Evolutionary conservation across 1,140 invertebrate species (phyloP), one percentile per base, ranked within the genome.

Genomic region (Cryptotermes secundus): DNA sequence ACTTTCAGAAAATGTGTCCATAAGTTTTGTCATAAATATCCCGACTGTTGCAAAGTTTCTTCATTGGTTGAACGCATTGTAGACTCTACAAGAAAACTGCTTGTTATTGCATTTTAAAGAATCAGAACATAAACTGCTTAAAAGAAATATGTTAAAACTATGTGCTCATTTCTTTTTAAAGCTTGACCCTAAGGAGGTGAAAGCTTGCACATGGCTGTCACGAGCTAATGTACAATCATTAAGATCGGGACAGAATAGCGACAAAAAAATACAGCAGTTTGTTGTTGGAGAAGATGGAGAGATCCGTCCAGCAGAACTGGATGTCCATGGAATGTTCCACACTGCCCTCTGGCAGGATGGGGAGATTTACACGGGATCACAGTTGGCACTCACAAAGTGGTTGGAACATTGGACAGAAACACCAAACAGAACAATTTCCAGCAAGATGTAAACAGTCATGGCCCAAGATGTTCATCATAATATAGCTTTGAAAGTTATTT

Each of bases 181-280:
- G 85, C 34, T 84, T 14, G 85, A 84, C 65, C 80, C 80, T 34
- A 80, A 83, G 34, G 83, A 85, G 35, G 85, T 85, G 24, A 80
- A 82, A 72, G 83, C 85, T 22, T 84, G 80, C n/a, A 81, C 83
- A 34, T 84, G 85, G 85, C n/a, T 84, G 34, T 45, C 12, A 34
- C 24, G 31, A 84, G 38, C 82, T 22, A 79, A 49, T 84, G 80
- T 84, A 26, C 36, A 72, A 80, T 79, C 72, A n/a, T n/a, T 84
- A 80, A 42, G 31, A 38, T 22, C 3, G 24, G 72, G 65, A 4
- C 22, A 79, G 7, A 24, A 19, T 9, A 36, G 45, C 4, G 26
- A 2, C 16, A n/a, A 34, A 14, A 65, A 79, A 42, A 79, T 38
- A 84, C 36, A 31, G 4, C 34, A 45, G n/a, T 79, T 79, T 79